A percentile compares a stretch with the other conserved stretches of the same genome.
These are phyloP conservation scores for Drosophila sechellia DNA, from an alignment of 1,140 invertebrate species.

Conservation along the genomic window DNA sequence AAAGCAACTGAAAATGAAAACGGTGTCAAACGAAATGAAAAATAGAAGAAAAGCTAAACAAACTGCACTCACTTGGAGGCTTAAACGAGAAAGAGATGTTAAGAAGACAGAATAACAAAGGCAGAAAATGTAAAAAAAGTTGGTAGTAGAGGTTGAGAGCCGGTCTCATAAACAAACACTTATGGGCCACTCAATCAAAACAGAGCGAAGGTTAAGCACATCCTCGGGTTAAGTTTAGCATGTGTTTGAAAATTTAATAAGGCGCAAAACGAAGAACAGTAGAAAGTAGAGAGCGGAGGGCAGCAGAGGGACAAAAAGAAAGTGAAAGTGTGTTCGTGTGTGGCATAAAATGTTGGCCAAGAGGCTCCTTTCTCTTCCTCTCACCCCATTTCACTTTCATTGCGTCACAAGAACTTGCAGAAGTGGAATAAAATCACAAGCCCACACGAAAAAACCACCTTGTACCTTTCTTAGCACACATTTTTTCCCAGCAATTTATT, in stretches of 20 bases:
- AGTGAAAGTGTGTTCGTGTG: conserved; percentile 49
- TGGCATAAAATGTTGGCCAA: conserved; percentile 60
- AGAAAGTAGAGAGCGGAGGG: background rate
- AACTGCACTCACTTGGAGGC: conserved; percentile 49
- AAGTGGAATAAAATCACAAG: conserved; percentile 25
- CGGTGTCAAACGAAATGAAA: conserved; percentile 44
- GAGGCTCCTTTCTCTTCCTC: conserved; percentile 18
- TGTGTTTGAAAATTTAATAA: conserved; percentile 82
- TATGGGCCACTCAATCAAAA: conserved; percentile 77
- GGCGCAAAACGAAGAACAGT: conserved; percentile 39
- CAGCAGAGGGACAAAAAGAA: conserved; percentile 3
- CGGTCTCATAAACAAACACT: conserved; percentile 74
- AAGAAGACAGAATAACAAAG: conserved; percentile 24
- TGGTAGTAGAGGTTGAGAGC: conserved; percentile 8
- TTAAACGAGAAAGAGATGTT: conserved; percentile 21
- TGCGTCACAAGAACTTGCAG: conserved; percentile 51
- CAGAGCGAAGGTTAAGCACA: conserved; percentile 81
- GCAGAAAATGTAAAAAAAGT: conserved; percentile 12
- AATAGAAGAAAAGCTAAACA: conserved; percentile 38
- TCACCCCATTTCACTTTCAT: conserved; percentile 45
- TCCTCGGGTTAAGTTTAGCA: conserved; percentile 80
- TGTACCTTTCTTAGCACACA: background rate
- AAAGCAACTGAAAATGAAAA: conserved; percentile 53
- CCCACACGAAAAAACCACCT: background rate
- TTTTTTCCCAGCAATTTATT: too few relatives aligned